phyloP scores from a whole-genome alignment of 1,140 invertebrate genomes.

The Heliconius congener region DNA sequence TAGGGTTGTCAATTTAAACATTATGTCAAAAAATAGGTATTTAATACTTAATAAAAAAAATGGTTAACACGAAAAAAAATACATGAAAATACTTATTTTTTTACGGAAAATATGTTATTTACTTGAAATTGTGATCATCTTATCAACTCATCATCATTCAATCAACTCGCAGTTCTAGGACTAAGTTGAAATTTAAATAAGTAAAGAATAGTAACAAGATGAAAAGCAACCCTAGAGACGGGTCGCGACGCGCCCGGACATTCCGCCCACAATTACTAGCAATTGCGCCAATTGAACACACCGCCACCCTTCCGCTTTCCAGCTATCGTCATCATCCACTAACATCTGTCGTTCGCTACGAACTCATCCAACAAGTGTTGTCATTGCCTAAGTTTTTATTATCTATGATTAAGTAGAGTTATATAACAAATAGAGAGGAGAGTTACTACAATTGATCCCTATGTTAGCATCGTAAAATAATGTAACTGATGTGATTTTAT shows the following conservation, averaged over 20 bases:
- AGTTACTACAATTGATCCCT: too few species aligned
- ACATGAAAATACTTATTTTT: too few species aligned
- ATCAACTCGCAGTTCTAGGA: background rate
- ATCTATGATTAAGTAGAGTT: background rate
- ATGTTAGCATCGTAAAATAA: too few species aligned
- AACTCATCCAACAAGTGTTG: slow-evolving; percentile 22
- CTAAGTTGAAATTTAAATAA: background rate
- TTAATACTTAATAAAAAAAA: too few species aligned
- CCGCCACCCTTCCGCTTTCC: slow-evolving; percentile 78
- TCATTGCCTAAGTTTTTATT: background rate
- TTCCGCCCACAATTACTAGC: slow-evolving; percentile 75
- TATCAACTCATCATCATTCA: too few species aligned
- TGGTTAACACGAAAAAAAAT: too few species aligned
- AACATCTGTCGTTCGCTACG: slow-evolving; percentile 62
- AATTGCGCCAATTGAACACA: slow-evolving; percentile 78
- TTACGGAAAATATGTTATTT: background rate
- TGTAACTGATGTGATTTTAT: too few species aligned
- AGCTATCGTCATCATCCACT: slow-evolving; percentile 55
- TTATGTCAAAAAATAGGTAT: background rate
- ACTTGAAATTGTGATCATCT: background rate
- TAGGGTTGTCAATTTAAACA: slow-evolving; percentile 12
- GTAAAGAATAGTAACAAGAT: background rate
- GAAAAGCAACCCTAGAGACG: slow-evolving; percentile 19
- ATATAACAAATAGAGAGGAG: too few species aligned
- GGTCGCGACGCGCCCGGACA: slow-evolving; percentile 66